A percentile compares a stretch with the other conserved stretches of the same genome.
These are phyloP conservation scores for Campoletis sonorensis DNA, from an alignment of 1,140 invertebrate genomes.

Conservation along the genomic window DNA sequence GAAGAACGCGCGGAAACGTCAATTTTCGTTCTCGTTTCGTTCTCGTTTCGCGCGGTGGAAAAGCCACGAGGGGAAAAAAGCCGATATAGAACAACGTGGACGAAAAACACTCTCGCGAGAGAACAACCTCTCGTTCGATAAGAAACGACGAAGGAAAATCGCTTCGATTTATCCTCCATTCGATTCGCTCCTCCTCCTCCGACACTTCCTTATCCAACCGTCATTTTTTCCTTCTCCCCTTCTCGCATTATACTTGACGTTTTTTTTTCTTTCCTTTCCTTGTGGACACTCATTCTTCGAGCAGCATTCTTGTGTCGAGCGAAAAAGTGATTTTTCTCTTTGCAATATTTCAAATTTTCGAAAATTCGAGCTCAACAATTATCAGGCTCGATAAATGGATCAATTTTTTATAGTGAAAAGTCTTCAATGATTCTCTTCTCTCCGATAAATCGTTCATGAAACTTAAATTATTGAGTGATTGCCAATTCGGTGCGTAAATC, in stretches of 20 bases:
- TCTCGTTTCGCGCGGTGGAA: neutral
- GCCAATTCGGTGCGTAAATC: too few species aligned
- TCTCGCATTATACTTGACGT: neutral
- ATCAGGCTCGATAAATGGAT: too few species aligned
- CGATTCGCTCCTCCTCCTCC: slow-evolving; percentile 14
- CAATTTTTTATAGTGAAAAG: too few species aligned
- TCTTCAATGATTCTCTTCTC: too few species aligned
- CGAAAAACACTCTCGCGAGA: slow-evolving; percentile 6
- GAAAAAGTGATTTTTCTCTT: too few species aligned
- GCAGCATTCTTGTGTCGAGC: too few species aligned
- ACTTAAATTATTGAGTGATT: too few species aligned
- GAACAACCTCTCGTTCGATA: neutral
- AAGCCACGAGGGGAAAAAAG: slow-evolving; percentile 7
- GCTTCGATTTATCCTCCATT: slow-evolving; percentile 37
- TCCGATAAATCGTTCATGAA: too few species aligned
- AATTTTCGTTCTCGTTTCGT: slow-evolving; percentile 30
- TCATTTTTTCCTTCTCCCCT: neutral
- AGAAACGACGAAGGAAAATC: slow-evolving; percentile 26
- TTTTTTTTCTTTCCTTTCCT: too few species aligned
- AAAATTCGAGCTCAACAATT: too few species aligned
- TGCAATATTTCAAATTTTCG: too few species aligned
- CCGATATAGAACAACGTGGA: neutral
- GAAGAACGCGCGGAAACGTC: slow-evolving; percentile 17
- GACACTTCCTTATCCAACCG: neutral
- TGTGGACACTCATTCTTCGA: too few species aligned